Conservation (phyloP, 2,113 vertebrate species). For the Motacilla tschutschensis region DNA sequence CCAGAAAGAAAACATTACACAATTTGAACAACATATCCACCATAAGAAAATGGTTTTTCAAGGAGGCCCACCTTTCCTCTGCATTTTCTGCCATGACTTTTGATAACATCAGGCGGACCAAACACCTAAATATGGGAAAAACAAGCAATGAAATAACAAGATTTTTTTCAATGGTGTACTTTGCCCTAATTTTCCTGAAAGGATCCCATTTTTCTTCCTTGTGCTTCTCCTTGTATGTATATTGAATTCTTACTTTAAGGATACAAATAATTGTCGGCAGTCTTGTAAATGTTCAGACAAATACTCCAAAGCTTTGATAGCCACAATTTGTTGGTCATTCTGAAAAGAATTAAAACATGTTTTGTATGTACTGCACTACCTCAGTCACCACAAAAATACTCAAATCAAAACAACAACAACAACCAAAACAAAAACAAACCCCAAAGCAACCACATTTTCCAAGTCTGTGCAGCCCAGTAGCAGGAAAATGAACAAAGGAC, state of each 20-base stretch:
- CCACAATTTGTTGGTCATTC: slow-evolving; percentile 79
- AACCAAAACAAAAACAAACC: not conserved
- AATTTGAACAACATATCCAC: not conserved
- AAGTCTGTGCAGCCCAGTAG: not conserved
- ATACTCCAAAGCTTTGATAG: slow-evolving; percentile 82
- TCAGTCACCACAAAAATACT: not conserved
- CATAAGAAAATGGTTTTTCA: not conserved
- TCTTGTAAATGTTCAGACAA: slow-evolving; percentile 80
- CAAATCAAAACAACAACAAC: not conserved
- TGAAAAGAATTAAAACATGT: slow-evolving; percentile 61
- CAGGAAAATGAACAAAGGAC: slow-evolving; percentile 18
- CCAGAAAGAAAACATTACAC: not conserved
- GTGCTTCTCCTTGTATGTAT: not conserved
- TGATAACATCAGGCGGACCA: slow-evolving; percentile 79
- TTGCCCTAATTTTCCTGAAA: not conserved
- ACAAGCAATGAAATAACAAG: not conserved
- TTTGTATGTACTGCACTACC: not conserved
- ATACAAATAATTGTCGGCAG: slow-evolving; percentile 72
- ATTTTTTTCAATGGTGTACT: not conserved
- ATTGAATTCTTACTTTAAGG: slow-evolving; percentile 81
- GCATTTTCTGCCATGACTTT: slow-evolving; percentile 60
- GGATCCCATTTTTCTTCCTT: not conserved
- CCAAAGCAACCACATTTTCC: not conserved
- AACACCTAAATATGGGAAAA: slow-evolving; percentile 77
- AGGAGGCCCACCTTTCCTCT: slow-evolving; percentile 69